Evolutionary conservation across 2,797 vertebrate genomes (phyloP).

Genomic region (Alectoris magna): DNA sequence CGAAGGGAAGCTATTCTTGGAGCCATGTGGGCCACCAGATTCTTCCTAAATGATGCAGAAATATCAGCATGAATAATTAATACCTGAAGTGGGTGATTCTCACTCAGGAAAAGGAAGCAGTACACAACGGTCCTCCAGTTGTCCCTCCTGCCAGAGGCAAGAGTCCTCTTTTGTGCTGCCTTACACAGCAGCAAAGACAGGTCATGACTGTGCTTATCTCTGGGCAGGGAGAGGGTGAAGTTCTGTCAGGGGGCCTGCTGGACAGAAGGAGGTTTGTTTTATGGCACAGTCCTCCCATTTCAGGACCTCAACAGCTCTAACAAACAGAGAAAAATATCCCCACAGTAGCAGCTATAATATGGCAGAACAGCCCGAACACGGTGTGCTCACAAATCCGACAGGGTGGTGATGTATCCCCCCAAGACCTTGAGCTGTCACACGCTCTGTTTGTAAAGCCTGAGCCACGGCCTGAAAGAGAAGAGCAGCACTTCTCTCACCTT

Average conservation of each 20-base stretch:
- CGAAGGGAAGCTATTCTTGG: slow-evolving; percentile 34
- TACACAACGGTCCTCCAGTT: accelerated
- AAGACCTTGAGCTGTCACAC: neutral
- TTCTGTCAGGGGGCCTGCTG: neutral
- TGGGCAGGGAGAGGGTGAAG: neutral
- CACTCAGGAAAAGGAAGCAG: neutral
- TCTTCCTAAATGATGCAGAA: slow-evolving; percentile 43
- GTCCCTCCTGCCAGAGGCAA: neutral
- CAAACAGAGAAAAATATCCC: neutral
- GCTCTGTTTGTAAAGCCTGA: neutral
- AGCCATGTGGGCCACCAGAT: slow-evolving; percentile 24
- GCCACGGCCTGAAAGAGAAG: neutral
- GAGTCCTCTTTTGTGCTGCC: neutral
- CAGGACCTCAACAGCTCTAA: neutral
- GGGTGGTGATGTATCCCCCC: neutral
- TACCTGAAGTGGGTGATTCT: neutral
- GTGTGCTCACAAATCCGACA: neutral
- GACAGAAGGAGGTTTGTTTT: neutral
- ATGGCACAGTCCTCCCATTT: neutral
- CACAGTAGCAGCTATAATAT: neutral
- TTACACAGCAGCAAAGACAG: neutral
- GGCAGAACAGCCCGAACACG: neutral
- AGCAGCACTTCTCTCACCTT: neutral
- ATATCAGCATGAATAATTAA: slow-evolving; percentile 36
- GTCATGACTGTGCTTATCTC: neutral